Evolutionary conservation across 2,888 invertebrate species (phyloP).

Genomic region (Megalurothrips usitatus): DNA sequence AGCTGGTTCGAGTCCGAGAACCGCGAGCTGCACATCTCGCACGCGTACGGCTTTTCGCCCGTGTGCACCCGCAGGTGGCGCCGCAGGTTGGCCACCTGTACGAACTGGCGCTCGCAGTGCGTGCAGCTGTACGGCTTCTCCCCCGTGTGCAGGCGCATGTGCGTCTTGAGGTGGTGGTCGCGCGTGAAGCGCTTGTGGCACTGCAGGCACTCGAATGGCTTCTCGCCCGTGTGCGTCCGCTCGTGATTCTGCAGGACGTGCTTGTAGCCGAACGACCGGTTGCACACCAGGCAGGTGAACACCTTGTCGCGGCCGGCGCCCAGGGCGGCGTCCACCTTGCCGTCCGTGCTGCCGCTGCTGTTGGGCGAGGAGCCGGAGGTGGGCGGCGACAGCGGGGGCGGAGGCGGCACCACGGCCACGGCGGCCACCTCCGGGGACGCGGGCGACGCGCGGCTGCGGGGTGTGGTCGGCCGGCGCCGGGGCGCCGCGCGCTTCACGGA

Average conservation of each 20-base stretch:
- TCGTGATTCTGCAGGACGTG: constrained; percentile 93
- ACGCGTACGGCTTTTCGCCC: constrained; percentile 84
- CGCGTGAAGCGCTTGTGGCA: constrained; percentile 90
- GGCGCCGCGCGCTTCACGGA: not conserved
- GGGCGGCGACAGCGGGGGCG: constrained; percentile 52
- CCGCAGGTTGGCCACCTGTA: constrained; percentile 86
- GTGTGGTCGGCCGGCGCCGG: not conserved
- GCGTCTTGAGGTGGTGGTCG: constrained; percentile 90
- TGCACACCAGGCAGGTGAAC: constrained; percentile 84
- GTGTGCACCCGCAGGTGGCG: constrained; percentile 87
- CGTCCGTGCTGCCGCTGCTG: constrained; percentile 43
- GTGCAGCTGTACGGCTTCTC: constrained; percentile 90
- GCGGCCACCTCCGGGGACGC: not conserved
- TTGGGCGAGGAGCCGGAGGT: constrained; percentile 55
- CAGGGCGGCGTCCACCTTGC: constrained; percentile 42
- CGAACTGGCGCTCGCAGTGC: constrained; percentile 87
- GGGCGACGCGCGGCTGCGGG: not conserved
- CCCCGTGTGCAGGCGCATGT: constrained; percentile 87
- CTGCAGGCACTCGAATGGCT: constrained; percentile 87
- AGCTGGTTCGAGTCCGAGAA: constrained; percentile 91
- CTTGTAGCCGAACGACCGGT: constrained; percentile 87
- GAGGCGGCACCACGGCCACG: constrained; percentile 42
- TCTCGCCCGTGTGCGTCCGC: constrained; percentile 90
- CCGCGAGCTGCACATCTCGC: constrained; percentile 76
- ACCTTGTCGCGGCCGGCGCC: constrained; percentile 69